Evolutionary conservation across 2,113 vertebrate species (phyloP), one percentile per base, ranked within the genome.

Genomic region (Rhabdomys dilectus): DNA sequence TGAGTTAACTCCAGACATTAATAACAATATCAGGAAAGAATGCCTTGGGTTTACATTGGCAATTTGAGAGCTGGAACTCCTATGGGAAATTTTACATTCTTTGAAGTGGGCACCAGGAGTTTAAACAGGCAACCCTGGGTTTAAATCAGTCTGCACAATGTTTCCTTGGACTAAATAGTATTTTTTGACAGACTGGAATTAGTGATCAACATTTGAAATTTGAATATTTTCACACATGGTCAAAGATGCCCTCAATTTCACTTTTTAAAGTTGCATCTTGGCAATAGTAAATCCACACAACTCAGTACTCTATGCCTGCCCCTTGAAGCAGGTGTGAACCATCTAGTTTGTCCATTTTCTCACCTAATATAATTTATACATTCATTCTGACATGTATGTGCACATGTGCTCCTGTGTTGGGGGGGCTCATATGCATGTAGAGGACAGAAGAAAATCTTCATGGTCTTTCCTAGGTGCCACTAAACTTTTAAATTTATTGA

Each of bases 1-100:
- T 42, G 48, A 91, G 75, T 95, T 96, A 85, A 96, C 68, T 45
- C 29, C 90, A 93, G 73, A 77, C 68, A 93, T 88, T 75, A 94
- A 81, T 92, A 93, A 77, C 0, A 81, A 0, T 1, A 86, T 85
- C 53, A 93, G 77, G 45, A 62, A 96, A 64, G 94, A 92, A 1
- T 70, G 19, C 22, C 36, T 8, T 6, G n/a, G 0, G 26, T 36
- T 5, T 82, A 87, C 12, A 45, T 0, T 0, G 0, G 73, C 96
- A 95, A 92, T 91, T 21, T 72, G 4, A 85, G 84, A 94, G 42
- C 68, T 88, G 24, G 89, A 60, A 31, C 24, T 94, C 42, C 15
- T 26, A 60, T 91, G 4, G 39, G 31, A 93, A 93, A 85, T 80
- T 92, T 80, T 42, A 93, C 68, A 48, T 89, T 84, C 68, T 93